Percentiles rank a stretch among this genome's conserved stretches.
phyloP scores from a whole-genome alignment of 2,113 vertebrate species.

The Hyperopisus bebe region DNA sequence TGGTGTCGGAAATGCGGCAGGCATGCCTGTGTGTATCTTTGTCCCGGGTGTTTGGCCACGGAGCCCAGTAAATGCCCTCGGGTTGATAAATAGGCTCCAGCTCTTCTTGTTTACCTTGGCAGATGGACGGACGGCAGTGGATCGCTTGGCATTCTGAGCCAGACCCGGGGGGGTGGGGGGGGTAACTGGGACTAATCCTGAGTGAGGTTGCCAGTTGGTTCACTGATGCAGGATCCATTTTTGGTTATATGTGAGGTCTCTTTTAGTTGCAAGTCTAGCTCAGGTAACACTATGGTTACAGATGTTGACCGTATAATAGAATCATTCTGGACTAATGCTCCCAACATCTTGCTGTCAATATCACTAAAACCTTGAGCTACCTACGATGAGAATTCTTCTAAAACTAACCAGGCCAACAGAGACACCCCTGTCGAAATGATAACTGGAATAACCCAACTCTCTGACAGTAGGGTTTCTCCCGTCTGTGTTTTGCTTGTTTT shows the following conservation, averaged over 20 bases:
- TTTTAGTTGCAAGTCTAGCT: neutral
- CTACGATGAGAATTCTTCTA: neutral
- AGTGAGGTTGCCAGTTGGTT: neutral
- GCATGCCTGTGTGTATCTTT: neutral
- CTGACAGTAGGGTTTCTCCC: neutral
- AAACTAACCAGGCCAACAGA: neutral
- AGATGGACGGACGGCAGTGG: conserved; percentile 29
- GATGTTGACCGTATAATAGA: neutral
- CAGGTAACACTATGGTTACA: neutral
- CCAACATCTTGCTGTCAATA: neutral
- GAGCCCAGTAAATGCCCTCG: conserved; percentile 27
- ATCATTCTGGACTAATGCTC: neutral
- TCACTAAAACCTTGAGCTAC: neutral
- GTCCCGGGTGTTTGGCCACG: conserved; percentile 38
- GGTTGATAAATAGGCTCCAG: conserved; percentile 22
- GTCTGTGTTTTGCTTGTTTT: neutral
- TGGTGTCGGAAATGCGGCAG: neutral
- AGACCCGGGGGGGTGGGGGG: conserved; percentile 24
- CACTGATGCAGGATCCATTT: neutral
- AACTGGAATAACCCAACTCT: neutral
- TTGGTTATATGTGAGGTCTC: neutral
- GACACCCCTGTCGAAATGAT: neutral
- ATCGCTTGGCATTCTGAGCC: conserved; percentile 21
- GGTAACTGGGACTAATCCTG: neutral
- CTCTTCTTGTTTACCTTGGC: conserved; percentile 41